Conservation (phyloP, 2,797 vertebrate genomes). For the Naso thynnoides region DNA sequence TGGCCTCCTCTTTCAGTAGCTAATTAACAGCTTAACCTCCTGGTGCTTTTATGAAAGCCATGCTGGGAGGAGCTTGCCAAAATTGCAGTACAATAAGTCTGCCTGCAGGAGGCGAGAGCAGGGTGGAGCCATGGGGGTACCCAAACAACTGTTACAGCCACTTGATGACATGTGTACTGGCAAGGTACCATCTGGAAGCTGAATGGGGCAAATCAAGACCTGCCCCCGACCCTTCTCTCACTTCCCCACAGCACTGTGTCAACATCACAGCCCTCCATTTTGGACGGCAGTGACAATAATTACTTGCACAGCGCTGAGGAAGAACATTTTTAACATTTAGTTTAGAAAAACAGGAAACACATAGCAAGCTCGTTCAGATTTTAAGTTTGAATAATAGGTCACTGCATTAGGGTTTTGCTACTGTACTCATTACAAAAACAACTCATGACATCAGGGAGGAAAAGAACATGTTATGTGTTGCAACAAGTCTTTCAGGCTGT, state of each 20-base stretch:
- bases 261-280: conserved; percentile 75
- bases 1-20: conserved; percentile 82
- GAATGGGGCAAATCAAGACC: conserved; percentile 78
- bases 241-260: conserved; percentile 59
- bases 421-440: conserved; percentile 21
- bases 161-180: conserved; percentile 79
- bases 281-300: conserved; percentile 72
- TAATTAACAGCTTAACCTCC: conserved; percentile 90
- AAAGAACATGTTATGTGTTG: conserved; percentile 10
- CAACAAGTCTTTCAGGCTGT: conserved; percentile 25
- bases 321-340: conserved; percentile 57
- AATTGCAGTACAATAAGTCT: conserved; percentile 81
- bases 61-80: conserved; percentile 78
- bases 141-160: conserved; percentile 78
- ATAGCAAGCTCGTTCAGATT: conserved; percentile 53
- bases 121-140: conserved; percentile 74
- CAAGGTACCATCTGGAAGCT: conserved; percentile 81
- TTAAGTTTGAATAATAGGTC: conserved; percentile 34
- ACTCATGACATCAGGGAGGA: conserved; percentile 10
- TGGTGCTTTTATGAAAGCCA: conserved; percentile 86
- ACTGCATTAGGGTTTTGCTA: conserved; percentile 25
- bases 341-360: conserved; percentile 62
- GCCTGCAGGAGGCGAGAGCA: conserved; percentile 85
- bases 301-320: conserved; percentile 58
- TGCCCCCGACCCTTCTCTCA: conserved; percentile 65